Evolutionary conservation across 1,140 invertebrate species (phyloP), one percentile per base, ranked within the genome.

Genomic region (Drosophila azteca): DNA sequence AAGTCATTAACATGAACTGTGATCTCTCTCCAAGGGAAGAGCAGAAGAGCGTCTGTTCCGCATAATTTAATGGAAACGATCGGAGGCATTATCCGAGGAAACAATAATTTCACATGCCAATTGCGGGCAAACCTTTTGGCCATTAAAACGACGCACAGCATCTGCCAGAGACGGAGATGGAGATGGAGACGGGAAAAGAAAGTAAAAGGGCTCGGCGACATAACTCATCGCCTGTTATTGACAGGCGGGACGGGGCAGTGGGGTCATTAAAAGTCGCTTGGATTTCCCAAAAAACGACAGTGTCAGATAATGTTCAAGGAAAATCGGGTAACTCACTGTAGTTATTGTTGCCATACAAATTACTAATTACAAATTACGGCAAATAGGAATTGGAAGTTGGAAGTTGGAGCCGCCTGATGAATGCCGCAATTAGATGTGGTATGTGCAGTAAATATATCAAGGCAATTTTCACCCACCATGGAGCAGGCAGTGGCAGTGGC

Each of bases 381-480:
- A 20, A 39, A 44, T 59, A 45, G 41, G 46, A 43, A 62, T 54
- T 51, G 48, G 46, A 22, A 7, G 24, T 22, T 13, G 45, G 29
- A 22, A 8, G 24, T 22, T 13, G 45, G 22, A 15, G 52, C 26
- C 35, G 31, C 52, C 57, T 77, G 72, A 79, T 58, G 77, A 63
- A 80, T 45, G 65, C 51, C 22, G 78, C 83, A 81, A 85, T 87
- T 87, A 82, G 69, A 54, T 35, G 45, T 7, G 73, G 57, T 53
- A 61, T 75, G 65, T 70, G 70, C 74, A 78, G 82, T 87, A 85
- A 87, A 88, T 82, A 88, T 87, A 78, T 78, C 82, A 88, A 57
- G 61, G 65, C 65, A 69, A 71, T 79, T 79, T 87, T 79, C 84
- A 88, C 84, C 79, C 82, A 87, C 83, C 79, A 52, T 13, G 51